phyloP scores from a whole-genome alignment of 2,113 vertebrate species.

The Microcebus griseorufus region DNA sequence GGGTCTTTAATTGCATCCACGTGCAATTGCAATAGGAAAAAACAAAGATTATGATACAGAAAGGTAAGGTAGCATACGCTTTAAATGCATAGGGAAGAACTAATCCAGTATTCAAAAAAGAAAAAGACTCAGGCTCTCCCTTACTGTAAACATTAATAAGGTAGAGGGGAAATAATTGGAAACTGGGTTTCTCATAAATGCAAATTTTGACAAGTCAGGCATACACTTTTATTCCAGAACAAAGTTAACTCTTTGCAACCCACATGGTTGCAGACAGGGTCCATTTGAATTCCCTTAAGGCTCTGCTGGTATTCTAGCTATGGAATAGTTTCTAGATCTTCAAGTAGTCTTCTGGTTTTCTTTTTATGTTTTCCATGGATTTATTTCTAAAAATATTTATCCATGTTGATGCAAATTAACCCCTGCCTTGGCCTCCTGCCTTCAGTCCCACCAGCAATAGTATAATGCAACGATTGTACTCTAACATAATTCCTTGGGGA shows the following conservation, averaged over 20 bases:
- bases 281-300: background rate
- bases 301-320: background rate
- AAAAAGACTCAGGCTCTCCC: background rate
- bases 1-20: background rate
- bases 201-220: background rate
- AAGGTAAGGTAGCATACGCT: background rate
- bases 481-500: background rate
- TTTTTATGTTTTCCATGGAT: background rate
- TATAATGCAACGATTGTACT: background rate
- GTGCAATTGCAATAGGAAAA: background rate
- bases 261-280: background rate
- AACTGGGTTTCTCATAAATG: background rate
- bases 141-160: constrained; percentile 1
- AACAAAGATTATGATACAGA: background rate
- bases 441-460: background rate
- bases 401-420: background rate
- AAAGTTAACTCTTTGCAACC: background rate
- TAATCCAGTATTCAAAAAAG: background rate
- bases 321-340: background rate
- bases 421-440: background rate
- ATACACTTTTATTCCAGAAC: background rate
- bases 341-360: background rate
- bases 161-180: background rate
- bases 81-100: background rate
- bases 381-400: constrained; percentile 19